Percentiles rank a stretch among this genome's conserved stretches.
These are phyloP conservation scores for Elysia chlorotica DNA, from an alignment of 1,140 invertebrate genomes.

Conservation along the genomic window DNA sequence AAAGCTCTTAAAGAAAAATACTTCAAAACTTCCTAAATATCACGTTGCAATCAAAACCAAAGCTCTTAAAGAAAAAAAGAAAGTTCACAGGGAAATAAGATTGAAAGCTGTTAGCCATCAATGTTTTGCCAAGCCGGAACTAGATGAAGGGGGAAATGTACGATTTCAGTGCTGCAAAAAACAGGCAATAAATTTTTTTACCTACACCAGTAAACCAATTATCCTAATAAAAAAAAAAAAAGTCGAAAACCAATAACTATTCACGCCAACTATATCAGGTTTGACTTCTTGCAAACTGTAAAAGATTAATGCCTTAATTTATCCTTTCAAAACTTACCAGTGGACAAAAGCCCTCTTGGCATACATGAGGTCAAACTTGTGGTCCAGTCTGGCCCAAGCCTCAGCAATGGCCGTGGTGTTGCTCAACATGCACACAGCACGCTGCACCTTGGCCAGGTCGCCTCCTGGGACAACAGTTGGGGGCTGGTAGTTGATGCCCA, in stretches of 20 bases:
- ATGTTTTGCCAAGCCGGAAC: too few relatives aligned
- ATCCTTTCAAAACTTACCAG: constrained; percentile 2
- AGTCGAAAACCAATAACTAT: too few relatives aligned
- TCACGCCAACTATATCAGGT: too few relatives aligned
- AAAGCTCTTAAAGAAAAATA: not conserved
- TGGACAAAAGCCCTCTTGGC: constrained; percentile 61
- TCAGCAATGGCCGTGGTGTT: constrained; percentile 65
- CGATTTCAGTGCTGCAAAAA: too few relatives aligned
- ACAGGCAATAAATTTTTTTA: too few relatives aligned
- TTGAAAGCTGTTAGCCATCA: too few relatives aligned
- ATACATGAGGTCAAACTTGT: constrained; percentile 71
- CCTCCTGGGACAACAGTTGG: constrained; percentile 63
- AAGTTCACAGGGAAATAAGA: too few relatives aligned
- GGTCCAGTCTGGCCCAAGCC: constrained; percentile 71
- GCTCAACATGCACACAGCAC: constrained; percentile 77
- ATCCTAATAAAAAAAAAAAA: too few relatives aligned
- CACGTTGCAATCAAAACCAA: not conserved
- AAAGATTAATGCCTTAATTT: too few relatives aligned
- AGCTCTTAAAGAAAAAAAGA: not conserved
- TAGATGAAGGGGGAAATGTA: too few relatives aligned
- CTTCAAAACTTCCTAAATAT: not conserved
- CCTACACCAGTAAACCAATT: too few relatives aligned
- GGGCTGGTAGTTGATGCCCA: constrained; percentile 19
- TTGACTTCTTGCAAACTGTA: too few relatives aligned
- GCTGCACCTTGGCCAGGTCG: constrained; percentile 67